phyloP scores from a whole-genome alignment of 2,888 invertebrate genomes.

The Anticlea derivata region DNA sequence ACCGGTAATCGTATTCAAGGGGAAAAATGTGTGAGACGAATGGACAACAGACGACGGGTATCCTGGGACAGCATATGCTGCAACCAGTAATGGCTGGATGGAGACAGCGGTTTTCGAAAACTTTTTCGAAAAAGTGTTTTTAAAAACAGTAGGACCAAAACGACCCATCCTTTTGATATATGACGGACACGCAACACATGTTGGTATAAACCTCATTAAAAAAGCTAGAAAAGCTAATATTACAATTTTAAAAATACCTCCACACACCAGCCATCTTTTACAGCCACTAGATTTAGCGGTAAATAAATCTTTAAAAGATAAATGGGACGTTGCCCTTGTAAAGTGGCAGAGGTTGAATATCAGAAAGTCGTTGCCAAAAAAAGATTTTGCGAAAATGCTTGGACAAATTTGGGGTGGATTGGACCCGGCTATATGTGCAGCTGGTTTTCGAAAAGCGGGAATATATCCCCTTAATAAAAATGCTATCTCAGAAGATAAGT shows the following conservation, averaged over 20 bases:
- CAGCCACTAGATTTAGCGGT: neutral
- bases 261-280: conserved; percentile 9
- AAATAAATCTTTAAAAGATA: neutral
- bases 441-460: neutral
- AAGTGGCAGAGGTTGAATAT: too few species aligned
- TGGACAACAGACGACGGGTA: conserved; percentile 35
- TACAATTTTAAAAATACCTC: conserved; percentile 25
- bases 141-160: conserved; percentile 11
- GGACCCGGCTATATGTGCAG: neutral
- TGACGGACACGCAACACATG: conserved; percentile 33
- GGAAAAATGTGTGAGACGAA: conserved; percentile 37
- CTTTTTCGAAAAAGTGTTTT: conserved; percentile 7
- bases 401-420: neutral
- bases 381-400: too few species aligned
- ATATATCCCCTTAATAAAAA: neutral
- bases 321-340: too few species aligned
- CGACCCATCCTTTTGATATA: conserved; percentile 27
- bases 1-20: too few species aligned
- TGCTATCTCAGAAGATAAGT: neutral
- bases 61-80: conserved; percentile 32
- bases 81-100: conserved; percentile 44
- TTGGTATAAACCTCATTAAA: conserved; percentile 25
- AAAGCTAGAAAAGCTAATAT: conserved; percentile 21
- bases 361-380: too few species aligned
- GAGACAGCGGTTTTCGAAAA: conserved; percentile 32